Conservation (phyloP, 2,888 invertebrate genomes). For the Spodoptera littoralis region DNA sequence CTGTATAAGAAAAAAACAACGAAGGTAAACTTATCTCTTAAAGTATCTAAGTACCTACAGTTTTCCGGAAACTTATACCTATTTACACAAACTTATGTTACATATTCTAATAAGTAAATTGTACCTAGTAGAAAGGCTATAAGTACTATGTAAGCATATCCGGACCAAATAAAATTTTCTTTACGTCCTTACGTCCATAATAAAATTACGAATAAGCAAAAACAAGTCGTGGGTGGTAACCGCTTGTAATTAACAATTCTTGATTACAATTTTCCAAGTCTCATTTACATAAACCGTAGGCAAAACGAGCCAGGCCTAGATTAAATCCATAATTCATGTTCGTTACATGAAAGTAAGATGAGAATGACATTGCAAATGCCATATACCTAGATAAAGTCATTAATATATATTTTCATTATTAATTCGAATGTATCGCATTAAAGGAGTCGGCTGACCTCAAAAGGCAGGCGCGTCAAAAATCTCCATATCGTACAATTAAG, state of each 20-base stretch:
- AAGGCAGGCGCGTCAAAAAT: slow-evolving; percentile 73
- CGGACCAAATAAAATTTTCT: slow-evolving; percentile 35
- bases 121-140: slow-evolving; percentile 27
- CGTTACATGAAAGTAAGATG: slow-evolving; percentile 50
- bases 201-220: slow-evolving; percentile 46
- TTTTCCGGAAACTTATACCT: slow-evolving; percentile 47
- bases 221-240: slow-evolving; percentile 71
- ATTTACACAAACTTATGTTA: slow-evolving; percentile 33
- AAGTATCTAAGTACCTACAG: slow-evolving; percentile 45
- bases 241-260: slow-evolving; percentile 71
- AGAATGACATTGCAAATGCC: slow-evolving; percentile 55
- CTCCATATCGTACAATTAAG: slow-evolving; percentile 73
- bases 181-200: slow-evolving; percentile 44
- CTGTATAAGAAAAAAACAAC: slow-evolving; percentile 36
- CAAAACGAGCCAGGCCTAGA: slow-evolving; percentile 70
- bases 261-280: slow-evolving; percentile 69
- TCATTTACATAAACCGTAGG: slow-evolving; percentile 77
- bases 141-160: slow-evolving; percentile 29
- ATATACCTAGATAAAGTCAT: slow-evolving; percentile 73
- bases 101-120: slow-evolving; percentile 17
- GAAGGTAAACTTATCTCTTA: slow-evolving; percentile 34
- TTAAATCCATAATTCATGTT: slow-evolving; percentile 74
- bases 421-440: slow-evolving; percentile 56
- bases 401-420: slow-evolving; percentile 71
- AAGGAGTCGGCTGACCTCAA: slow-evolving; percentile 68